Base-by-base conservation (phyloP, 2,113 vertebrate genomes). In the Tamias sibiricus region DNA sequence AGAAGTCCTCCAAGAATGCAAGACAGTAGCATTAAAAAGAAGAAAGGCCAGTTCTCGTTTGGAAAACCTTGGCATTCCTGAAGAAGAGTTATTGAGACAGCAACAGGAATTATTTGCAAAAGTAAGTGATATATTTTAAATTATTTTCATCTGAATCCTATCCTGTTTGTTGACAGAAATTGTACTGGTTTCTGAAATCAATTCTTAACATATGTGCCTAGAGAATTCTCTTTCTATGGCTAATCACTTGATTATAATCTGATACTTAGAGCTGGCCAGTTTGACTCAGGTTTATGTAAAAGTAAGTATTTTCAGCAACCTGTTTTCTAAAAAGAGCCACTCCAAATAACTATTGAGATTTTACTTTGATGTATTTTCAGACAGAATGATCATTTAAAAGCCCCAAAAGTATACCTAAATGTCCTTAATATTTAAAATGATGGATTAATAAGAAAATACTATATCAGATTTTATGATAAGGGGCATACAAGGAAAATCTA, bases 1-100 rank as follows among this genome's bases (percentile, higher is more conserved):
- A 98, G 99, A 99, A 98, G 99, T 99, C 95, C 98, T 99, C 98
- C 99, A 99, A 99, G 99, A 99, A 99, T 99, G 99, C 98, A 99
- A 99, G 98, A 99, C 99, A 24, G 99, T 99, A 92, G 99, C 99
- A 82, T 98, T 99, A 97, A 99, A 99, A 98, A 99, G 99, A 98
- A 99, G 99, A 98, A 99, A 99, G 98, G 99, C 99, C 91, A 99
- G 98, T 98, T 99, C 99, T 84, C 99, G 99, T 93, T 99, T 99
- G 98, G 99, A 99, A 98, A 99, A 99, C 98, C 99, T 99, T 4
- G 99, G 99, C 80, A 99, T 99, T 98, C 99, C 99, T 0, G 99
- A 99, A 97, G 99, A 99, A 98, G 99, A 99, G 96, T 99, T 99
- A 80, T 98, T 99, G 96, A 99, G 99, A 95, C 99, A 99, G 90